Base-by-base conservation (phyloP, 1,140 invertebrate species). In the Zaprionus lachaisei region DNA sequence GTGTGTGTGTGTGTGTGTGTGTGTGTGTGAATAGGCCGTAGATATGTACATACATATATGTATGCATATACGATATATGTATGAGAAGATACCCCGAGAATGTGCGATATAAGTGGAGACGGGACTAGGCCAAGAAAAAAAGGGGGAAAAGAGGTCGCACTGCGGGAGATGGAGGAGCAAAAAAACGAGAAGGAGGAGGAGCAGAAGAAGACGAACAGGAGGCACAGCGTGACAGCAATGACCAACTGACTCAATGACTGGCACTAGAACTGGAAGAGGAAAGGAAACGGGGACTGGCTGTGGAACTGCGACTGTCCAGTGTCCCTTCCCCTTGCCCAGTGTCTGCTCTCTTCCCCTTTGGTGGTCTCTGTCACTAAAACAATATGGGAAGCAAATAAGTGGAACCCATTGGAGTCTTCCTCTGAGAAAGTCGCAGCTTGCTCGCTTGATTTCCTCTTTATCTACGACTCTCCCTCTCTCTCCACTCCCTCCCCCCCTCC, bases 181-280 rank as follows among this genome's bases (percentile, higher is more conserved):
- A 31, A 14, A 12, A 71, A 17, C 38, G 34, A 22, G 17, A 17
- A 34, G 28, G 7, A 31, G 28, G 28, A 28, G 28, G 28, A 31
- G 7, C 9, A 55, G 24, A 60, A 41, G 17, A 15, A 5, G 34
- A 14, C 11, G 11, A 26, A 44, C 9, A 51, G 31, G 51, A 44
- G 31, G 22, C 77, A 91, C 47, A 24, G 47, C 47, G 47, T 90
- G 79, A 84, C 83, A 90, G 84, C 81, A 80, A 87, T 92, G 91
- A 92, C 91, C 91, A 92, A 92, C 91, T 92, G 91, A 92, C 91
- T 92, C 84, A 92, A 78, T 83, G 75, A 74, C 54, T 66, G 68
- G 67, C 65, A 74, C 70, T 26, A 55, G 69, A 38, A 79, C 55
- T 41, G 7, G 9, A 34, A 34, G 31, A 34, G 31, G 28, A 9